Evolutionary conservation across 2,888 invertebrate species (phyloP).

Genomic region (Lithophane socia): DNA sequence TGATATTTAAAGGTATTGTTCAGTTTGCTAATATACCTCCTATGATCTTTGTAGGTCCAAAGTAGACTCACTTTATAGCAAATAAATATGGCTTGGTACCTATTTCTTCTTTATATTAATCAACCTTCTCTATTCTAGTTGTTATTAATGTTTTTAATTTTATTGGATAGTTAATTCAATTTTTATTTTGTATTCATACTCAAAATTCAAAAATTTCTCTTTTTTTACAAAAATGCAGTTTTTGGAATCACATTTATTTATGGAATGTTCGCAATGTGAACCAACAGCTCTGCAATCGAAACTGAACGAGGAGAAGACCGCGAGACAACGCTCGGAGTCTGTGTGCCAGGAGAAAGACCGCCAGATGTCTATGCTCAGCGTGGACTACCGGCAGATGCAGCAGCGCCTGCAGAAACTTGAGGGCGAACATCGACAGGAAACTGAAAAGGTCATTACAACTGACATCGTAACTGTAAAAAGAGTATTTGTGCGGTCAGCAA

Average conservation of each 20-base stretch:
- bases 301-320: conserved; percentile 96
- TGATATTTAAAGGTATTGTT: conserved; percentile 92
- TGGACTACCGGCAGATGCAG: conserved; percentile 98
- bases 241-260: conserved; percentile 36
- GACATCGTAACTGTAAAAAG: not conserved
- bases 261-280: conserved; percentile 46
- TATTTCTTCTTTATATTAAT: conserved; percentile 27
- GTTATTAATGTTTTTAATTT: conserved; percentile 8
- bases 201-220: not conserved
- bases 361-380: conserved; percentile 98
- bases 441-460: conserved; percentile 92
- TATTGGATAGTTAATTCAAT: not conserved
- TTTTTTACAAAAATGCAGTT: not conserved
- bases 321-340: conserved; percentile 96
- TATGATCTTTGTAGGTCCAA: conserved; percentile 55
- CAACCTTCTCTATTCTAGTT: conserved; percentile 16
- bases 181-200: not conserved
- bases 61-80: conserved; percentile 56
- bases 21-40: conserved; percentile 82
- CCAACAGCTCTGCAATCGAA: conserved; percentile 96
- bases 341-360: conserved; percentile 97
- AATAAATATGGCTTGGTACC: conserved; percentile 41
- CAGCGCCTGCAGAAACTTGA: conserved; percentile 97
- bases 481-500: conserved; percentile 2
- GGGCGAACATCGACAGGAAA: conserved; percentile 97